phyloP scores from a whole-genome alignment of 2,797 vertebrate species.

The Dallia pectoralis region DNA sequence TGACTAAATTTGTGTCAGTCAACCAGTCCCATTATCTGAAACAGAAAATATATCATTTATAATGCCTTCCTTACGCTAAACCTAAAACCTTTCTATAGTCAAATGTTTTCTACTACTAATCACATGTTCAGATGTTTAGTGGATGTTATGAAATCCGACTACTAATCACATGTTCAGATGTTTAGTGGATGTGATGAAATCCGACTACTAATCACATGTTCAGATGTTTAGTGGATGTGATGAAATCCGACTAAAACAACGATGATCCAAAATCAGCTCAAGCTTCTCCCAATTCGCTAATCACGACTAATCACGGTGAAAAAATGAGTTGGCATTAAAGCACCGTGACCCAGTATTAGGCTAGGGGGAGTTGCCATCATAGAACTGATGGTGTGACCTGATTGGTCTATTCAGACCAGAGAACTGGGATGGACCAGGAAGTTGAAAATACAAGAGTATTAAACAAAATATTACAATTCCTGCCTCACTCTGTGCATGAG shows the following conservation, averaged over 20 bases:
- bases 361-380: background rate
- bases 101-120: background rate
- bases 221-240: background rate
- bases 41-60: background rate
- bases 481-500: background rate
- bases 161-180: no score
- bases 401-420: background rate
- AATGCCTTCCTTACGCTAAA: background rate
- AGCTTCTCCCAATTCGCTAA: background rate
- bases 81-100: no score
- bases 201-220: background rate
- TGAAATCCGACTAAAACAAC: background rate
- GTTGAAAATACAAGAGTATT: background rate
- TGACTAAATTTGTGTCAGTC: background rate
- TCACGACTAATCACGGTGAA: background rate
- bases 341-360: background rate
- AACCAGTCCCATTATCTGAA: background rate
- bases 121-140: no score
- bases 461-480: background rate
- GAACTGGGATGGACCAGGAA: background rate
- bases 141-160: no score
- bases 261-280: background rate
- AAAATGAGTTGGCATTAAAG: background rate
- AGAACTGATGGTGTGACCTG: background rate
- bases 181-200: no score